Evolutionary conservation across 2,113 vertebrate genomes (phyloP), one percentile per base, ranked within the genome.

Genomic region (Pygoscelis adeliae): DNA sequence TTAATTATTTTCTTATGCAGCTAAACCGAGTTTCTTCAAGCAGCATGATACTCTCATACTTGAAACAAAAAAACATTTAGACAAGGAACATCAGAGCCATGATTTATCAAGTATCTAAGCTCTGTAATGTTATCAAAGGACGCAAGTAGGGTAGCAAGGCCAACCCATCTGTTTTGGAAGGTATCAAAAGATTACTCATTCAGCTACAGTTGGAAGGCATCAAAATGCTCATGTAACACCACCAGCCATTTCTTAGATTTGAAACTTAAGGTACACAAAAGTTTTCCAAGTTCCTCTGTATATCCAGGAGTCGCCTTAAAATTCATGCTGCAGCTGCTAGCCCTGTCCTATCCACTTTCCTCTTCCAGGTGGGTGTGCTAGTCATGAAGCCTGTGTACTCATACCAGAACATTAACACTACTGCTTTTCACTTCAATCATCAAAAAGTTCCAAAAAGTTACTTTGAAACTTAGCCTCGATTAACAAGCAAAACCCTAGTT

Each of bases 381-480:
- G 78, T 34, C 88, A 34, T 30, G 88, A n/a, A 95, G 87, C 53
- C 93, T 94, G 81, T 96, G 97, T 97, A 92, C 90, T 87, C 93
- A 95, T 55, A 96, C 81, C 96, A 93, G 93, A 62, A 62, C 78
- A 97, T 94, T 94, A 97, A 97, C 96, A 97, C 97, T 97, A 30
- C 94, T 92, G 97, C 96, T 97, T 97, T 97, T 97, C 95, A 97
- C 93, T 97, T n/a, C 93, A 2, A 80, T 70, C 93, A 95, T 32
- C 88, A 96, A 76, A 93, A 94, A 95, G 94, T 91, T 96, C 82
- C 93, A 96, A 87, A 93, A 96, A 92, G 59, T 96, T 91, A 93
- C 95, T 96, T 93, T 97, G 95, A 98, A 97, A 95, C 95, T 97
- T 97, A 95, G 97, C 97, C 86, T 89, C 47, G 91, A 93, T 90